These are phyloP conservation scores for Macrotis lagotis DNA, from an alignment of 2,113 vertebrate species.

Conservation along the genomic window DNA sequence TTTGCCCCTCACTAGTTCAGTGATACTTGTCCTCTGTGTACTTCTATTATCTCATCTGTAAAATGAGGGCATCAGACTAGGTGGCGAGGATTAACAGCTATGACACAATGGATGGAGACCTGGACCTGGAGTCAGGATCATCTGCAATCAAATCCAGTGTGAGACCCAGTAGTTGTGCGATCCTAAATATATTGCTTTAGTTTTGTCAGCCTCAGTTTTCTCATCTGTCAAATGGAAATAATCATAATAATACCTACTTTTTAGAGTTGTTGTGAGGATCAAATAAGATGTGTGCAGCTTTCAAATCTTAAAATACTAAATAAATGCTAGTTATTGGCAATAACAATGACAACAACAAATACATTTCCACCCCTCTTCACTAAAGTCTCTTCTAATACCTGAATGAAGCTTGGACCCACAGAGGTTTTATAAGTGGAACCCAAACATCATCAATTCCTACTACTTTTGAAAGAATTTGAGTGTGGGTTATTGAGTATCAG, in stretches of 20 bases:
- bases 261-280: neutral
- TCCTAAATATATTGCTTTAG: neutral
- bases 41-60: constrained; percentile 5
- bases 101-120: neutral
- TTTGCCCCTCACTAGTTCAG: neutral
- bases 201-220: neutral
- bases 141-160: neutral
- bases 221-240: neutral
- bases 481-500: neutral
- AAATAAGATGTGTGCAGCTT: neutral
- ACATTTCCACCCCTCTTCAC: neutral
- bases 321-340: neutral
- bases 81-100: neutral
- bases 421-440: neutral
- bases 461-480: neutral
- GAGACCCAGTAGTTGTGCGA: neutral
- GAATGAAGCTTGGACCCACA: neutral
- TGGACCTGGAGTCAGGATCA: neutral
- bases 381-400: neutral
- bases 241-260: neutral
- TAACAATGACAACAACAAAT: neutral
- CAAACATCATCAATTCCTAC: neutral
- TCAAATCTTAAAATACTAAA: neutral
- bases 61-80: constrained; percentile 29
- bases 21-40: constrained; percentile 9